Conservation (phyloP, 1,140 invertebrate species). For the Augochlora pura region DNA sequence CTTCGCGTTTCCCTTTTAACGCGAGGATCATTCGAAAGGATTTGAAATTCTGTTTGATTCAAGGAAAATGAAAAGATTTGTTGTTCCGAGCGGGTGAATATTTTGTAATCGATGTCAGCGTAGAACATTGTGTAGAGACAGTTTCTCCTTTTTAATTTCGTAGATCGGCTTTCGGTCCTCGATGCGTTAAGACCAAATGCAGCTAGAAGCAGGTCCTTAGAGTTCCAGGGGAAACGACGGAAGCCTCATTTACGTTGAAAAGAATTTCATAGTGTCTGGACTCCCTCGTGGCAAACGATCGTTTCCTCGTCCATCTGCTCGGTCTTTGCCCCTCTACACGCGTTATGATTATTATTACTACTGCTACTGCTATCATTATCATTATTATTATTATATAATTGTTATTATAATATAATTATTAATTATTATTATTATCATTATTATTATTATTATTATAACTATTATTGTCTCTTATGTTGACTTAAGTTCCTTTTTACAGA, state of each 20-base stretch:
- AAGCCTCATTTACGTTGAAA: background rate
- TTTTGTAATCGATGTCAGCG: background rate
- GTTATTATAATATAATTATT: too few species aligned
- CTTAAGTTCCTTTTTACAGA: conserved; percentile 61
- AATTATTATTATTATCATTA: conserved; percentile 8
- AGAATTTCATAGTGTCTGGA: background rate
- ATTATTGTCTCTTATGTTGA: conserved; percentile 42
- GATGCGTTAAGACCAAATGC: conserved; percentile 24
- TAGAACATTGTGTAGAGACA: too few species aligned
- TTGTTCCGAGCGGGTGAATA: conserved; percentile 5
- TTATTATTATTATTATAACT: conserved; percentile 15
- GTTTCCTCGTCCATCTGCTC: conserved; percentile 12
- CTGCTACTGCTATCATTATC: conserved; percentile 3
- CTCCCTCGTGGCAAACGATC: background rate
- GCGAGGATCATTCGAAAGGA: too few species aligned
- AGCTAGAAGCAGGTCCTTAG: conserved; percentile 32
- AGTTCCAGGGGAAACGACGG: conserved; percentile 7
- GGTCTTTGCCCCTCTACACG: conserved; percentile 11
- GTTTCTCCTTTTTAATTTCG: background rate
- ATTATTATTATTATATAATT: conserved; percentile 2
- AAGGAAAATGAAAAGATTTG: too few species aligned
- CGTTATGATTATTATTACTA: conserved; percentile 22
- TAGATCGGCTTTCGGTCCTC: conserved; percentile 8
- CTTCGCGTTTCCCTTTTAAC: background rate
- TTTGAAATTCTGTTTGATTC: too few species aligned